Percentiles rank a stretch among this genome's conserved stretches.
phyloP scores from a whole-genome alignment of 2,797 vertebrate species.

The Gymnodraco acuticeps region DNA sequence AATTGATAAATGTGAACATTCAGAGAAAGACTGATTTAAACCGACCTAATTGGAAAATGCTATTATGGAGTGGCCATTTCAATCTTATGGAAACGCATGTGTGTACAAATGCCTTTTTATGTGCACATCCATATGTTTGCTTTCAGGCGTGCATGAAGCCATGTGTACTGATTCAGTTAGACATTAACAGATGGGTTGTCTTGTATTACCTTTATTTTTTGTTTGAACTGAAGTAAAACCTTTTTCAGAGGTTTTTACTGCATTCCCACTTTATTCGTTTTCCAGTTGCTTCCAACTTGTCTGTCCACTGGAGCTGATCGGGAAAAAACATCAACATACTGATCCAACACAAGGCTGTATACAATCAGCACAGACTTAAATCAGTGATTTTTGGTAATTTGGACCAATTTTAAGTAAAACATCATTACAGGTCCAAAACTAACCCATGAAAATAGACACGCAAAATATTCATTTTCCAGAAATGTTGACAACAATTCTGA shows the following conservation, averaged over 20 bases:
- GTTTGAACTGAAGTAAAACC: constrained; percentile 56
- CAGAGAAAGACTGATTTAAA: constrained; percentile 21
- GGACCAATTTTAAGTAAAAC: neutral
- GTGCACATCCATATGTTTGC: constrained; percentile 47
- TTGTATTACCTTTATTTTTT: constrained; percentile 58
- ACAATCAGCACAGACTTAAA: neutral
- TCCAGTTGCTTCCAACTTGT: neutral
- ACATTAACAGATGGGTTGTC: constrained; percentile 68
- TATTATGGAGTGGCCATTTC: constrained; percentile 3
- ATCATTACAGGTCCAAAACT: neutral
- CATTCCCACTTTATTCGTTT: constrained; percentile 7
- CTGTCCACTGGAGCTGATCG: neutral
- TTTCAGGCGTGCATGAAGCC: constrained; percentile 43
- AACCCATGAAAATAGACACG: too few relatives aligned
- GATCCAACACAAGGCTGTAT: neutral
- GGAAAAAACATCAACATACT: neutral
- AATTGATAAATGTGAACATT: neutral
- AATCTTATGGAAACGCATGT: constrained; percentile 5
- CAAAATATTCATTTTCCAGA: too few relatives aligned
- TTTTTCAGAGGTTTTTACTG: constrained; percentile 38
- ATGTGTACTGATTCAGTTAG: constrained; percentile 58
- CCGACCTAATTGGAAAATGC: constrained; percentile 29
- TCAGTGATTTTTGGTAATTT: neutral
- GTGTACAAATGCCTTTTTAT: constrained; percentile 35
- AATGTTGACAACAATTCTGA: neutral